phyloP scores from a whole-genome alignment of 2,113 vertebrate genomes.

The Toxotes jaculatrix region DNA sequence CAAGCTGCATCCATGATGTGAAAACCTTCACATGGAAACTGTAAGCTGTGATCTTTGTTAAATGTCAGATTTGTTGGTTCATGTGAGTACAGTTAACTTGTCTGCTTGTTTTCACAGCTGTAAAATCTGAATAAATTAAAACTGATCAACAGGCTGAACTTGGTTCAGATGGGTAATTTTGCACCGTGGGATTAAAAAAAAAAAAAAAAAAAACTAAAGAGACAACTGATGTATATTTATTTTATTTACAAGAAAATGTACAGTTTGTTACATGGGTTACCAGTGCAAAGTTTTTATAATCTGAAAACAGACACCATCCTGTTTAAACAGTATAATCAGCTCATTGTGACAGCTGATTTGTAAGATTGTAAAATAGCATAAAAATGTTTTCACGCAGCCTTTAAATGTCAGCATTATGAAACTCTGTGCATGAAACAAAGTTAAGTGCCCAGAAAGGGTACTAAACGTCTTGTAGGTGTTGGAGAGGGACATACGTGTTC shows the following conservation, averaged over 20 bases:
- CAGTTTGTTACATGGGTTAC: constrained; percentile 99
- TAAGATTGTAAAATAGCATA: constrained; percentile 70
- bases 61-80: constrained; percentile 71
- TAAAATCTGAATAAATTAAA: constrained; percentile 77
- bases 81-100: constrained; percentile 72
- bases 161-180: constrained; percentile 34
- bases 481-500: constrained; percentile 13
- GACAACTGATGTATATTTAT: constrained; percentile 68
- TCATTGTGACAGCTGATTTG: constrained; percentile 49
- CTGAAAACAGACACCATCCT: constrained; percentile 78
- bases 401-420: constrained; percentile 61
- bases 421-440: constrained; percentile 43
- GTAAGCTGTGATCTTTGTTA: constrained; percentile 69
- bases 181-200: not conserved
- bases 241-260: constrained; percentile 99
- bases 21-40: constrained; percentile 55
- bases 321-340: constrained; percentile 59
- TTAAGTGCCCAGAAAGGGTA: constrained; percentile 23
- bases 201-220: constrained; percentile 6
- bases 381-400: constrained; percentile 58
- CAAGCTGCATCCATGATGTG: constrained; percentile 41
- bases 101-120: constrained; percentile 82
- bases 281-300: constrained; percentile 91
- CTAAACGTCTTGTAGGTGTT: constrained; percentile 33
- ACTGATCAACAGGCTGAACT: constrained; percentile 45